Percentiles rank a stretch among this genome's conserved stretches.
Evolutionary conservation across 1,140 invertebrate genomes (phyloP).

Genomic region (Periplaneta americana): DNA sequence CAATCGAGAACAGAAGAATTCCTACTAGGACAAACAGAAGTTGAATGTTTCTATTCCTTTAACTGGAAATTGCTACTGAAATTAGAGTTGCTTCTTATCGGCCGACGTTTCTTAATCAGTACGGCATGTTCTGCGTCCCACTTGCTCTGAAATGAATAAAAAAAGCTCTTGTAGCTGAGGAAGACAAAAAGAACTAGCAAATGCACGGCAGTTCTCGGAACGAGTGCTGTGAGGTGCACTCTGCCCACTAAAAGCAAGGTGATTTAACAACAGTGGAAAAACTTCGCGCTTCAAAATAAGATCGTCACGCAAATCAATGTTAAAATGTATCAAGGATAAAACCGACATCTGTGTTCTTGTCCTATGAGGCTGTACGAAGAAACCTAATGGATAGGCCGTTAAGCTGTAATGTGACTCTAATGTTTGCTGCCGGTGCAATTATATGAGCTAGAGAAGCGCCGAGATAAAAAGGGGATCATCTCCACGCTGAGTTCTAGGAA

Average conservation of each 20-base stretch:
- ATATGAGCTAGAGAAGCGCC: too few species aligned
- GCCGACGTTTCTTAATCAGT: too few species aligned
- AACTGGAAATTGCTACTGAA: background rate
- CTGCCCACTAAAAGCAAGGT: background rate
- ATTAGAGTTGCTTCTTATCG: background rate
- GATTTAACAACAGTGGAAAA: background rate
- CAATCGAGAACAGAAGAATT: background rate
- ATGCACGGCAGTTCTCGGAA: background rate
- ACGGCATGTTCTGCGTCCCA: background rate
- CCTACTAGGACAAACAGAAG: background rate
- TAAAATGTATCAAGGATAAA: background rate
- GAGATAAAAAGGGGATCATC: too few species aligned
- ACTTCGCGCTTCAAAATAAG: background rate
- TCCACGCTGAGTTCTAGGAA: too few species aligned
- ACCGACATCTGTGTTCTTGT: background rate
- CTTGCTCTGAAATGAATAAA: background rate
- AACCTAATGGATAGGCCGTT: background rate
- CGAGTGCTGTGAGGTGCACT: background rate
- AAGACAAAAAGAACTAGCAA: too few species aligned
- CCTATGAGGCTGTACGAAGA: too few species aligned
- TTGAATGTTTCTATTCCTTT: background rate
- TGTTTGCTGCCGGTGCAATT: too few species aligned
- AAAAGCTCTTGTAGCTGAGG: too few species aligned
- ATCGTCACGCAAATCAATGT: background rate
- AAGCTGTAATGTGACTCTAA: background rate